phyloP scores from a whole-genome alignment of 2,888 invertebrate species.

The Dascillus cervinus region DNA sequence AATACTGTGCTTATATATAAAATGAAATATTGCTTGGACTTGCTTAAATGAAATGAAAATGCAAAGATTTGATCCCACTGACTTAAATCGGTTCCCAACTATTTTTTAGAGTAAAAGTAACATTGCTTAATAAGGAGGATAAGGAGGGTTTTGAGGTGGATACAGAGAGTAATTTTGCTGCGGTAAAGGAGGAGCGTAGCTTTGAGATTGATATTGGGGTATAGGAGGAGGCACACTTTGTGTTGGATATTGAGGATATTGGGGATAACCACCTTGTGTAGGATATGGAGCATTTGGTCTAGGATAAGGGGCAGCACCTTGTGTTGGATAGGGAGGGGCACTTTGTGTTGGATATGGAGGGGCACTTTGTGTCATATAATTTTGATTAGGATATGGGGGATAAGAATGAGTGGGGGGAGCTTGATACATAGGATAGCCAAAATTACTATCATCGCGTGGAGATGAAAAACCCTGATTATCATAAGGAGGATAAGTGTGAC shows the following conservation, averaged over 20 bases:
- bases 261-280: conserved; percentile 9
- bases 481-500: neutral
- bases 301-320: conserved; percentile 6
- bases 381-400: conserved; percentile 18
- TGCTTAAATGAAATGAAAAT: no score
- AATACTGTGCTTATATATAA: no score
- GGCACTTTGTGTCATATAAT: conserved; percentile 10
- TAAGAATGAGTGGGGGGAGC: conserved; percentile 9
- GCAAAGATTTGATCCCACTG: no score
- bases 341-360: conserved; percentile 6
- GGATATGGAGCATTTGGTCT: conserved; percentile 6
- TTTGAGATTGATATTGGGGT: conserved; percentile 5
- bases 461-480: neutral
- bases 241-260: conserved; percentile 4
- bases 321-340: conserved; percentile 3
- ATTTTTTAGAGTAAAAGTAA: no score
- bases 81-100: no score
- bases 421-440: no score
- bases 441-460: conserved; percentile 8
- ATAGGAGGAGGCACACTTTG: conserved; percentile 4
- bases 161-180: conserved; percentile 8
- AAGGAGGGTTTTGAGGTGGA: conserved; percentile 6
- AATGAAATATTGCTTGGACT: no score
- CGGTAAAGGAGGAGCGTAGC: conserved; percentile 1
- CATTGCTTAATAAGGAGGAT: conserved; percentile 7